Evolutionary conservation across 2,888 invertebrate species (phyloP).

Genomic region (Macaria liturata): DNA sequence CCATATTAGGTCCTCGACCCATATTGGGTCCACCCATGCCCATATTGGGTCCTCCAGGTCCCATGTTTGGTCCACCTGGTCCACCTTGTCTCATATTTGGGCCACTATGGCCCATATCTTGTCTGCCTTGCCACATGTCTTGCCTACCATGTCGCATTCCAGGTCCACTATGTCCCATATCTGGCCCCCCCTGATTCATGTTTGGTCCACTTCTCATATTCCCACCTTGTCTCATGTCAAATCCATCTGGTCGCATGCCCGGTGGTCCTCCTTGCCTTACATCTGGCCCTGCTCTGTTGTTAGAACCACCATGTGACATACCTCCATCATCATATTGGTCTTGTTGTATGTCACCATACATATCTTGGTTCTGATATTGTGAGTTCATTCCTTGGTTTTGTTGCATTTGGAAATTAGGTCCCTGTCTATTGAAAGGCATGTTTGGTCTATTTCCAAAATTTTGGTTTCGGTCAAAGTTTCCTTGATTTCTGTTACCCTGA

Average conservation of each 20-base stretch:
- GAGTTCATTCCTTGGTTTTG: conserved; percentile 40
- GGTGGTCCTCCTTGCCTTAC: conserved; percentile 7
- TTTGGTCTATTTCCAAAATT: conserved; percentile 48
- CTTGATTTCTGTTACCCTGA: conserved; percentile 49
- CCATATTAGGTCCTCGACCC: conserved; percentile 10
- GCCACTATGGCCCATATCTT: conserved; percentile 12
- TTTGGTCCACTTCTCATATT: neutral
- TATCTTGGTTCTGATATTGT: conserved; percentile 43
- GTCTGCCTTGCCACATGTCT: conserved; percentile 6
- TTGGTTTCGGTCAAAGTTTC: conserved; percentile 44
- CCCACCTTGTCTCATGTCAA: conserved; percentile 10
- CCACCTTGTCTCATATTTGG: conserved; percentile 12
- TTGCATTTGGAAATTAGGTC: conserved; percentile 38
- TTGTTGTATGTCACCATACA: conserved; percentile 32
- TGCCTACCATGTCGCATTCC: conserved; percentile 8
- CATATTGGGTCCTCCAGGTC: conserved; percentile 10
- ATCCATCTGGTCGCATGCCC: conserved; percentile 2
- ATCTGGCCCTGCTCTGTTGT: conserved; percentile 7
- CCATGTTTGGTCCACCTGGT: conserved; percentile 11
- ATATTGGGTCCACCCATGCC: conserved; percentile 46
- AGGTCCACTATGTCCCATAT: conserved; percentile 10
- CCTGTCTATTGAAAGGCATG: conserved; percentile 43
- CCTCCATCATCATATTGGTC: conserved; percentile 30
- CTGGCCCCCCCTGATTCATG: conserved; percentile 9
- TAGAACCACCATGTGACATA: conserved; percentile 6